Conservation (phyloP, 2,113 vertebrate genomes). For the Chloropsis cyanopogon region DNA sequence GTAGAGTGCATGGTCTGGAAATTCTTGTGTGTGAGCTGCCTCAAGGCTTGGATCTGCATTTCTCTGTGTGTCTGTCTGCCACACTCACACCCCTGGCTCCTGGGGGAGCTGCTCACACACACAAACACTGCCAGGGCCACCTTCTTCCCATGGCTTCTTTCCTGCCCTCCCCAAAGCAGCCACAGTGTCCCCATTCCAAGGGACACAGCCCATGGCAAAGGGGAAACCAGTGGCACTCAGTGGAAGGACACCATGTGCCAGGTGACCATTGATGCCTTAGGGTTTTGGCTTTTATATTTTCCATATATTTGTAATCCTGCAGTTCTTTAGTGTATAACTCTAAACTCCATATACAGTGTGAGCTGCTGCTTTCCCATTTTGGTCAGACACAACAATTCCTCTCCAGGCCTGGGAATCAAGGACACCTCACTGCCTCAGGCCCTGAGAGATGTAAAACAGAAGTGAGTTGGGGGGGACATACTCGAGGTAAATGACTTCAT, state of each 20-base stretch:
- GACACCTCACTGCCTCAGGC: not conserved
- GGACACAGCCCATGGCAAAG: not conserved
- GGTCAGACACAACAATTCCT: not conserved
- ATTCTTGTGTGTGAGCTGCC: not conserved
- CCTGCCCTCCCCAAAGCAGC: not conserved
- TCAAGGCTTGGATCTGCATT: not conserved
- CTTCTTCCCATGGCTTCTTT: not conserved
- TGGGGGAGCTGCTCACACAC: not conserved
- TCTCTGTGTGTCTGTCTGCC: not conserved
- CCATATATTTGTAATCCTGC: fast-evolving
- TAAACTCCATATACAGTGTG: fast-evolving
- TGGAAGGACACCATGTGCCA: fast-evolving
- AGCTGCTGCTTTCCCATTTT: not conserved
- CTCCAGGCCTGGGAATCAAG: not conserved
- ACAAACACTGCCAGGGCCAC: not conserved
- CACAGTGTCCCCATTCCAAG: too few relatives aligned
- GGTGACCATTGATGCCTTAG: not conserved
- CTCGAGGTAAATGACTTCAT: not conserved
- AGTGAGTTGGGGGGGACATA: not conserved
- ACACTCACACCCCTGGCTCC: fast-evolving
- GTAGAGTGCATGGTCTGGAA: not conserved
- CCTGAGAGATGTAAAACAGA: fast-evolving
- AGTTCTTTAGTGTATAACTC: not conserved
- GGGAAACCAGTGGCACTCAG: not conserved
- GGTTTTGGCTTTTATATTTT: not conserved